These are phyloP conservation scores for Thumatha senex DNA, from an alignment of 2,888 invertebrate species.

Conservation along the genomic window DNA sequence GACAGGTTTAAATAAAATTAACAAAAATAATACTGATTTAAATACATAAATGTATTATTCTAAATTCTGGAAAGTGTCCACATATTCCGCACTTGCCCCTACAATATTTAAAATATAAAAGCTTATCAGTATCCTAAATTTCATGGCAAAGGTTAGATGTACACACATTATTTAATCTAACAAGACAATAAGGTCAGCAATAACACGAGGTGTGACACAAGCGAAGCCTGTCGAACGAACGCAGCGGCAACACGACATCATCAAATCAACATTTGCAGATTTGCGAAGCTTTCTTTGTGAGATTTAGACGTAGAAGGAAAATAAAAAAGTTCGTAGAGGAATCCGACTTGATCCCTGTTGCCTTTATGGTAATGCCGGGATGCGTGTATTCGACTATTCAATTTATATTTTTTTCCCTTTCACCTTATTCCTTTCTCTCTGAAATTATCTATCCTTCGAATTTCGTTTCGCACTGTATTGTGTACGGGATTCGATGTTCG, in stretches of 20 bases:
- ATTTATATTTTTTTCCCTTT: conserved; percentile 81
- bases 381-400: conserved; percentile 83
- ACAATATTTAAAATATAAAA: too few species aligned
- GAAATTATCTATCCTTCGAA: conserved; percentile 83
- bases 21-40: too few species aligned
- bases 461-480: conserved; percentile 83
- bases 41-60: too few species aligned
- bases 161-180: neutral
- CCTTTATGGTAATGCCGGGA: conserved; percentile 83
- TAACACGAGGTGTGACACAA: conserved; percentile 24
- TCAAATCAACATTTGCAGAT: conserved; percentile 85
- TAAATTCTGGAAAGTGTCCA: too few species aligned
- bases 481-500: conserved; percentile 79
- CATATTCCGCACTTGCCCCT: too few species aligned
- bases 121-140: too few species aligned
- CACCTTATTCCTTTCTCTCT: conserved; percentile 78
- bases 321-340: conserved; percentile 83
- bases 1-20: too few species aligned
- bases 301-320: conserved; percentile 84
- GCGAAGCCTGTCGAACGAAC: conserved; percentile 29
- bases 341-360: conserved; percentile 82
- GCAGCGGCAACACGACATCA: conserved; percentile 63
- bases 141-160: too few species aligned
- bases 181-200: conserved; percentile 48
- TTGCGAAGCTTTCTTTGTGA: conserved; percentile 80